Evolutionary conservation across 2,113 vertebrate species (phyloP).

Genomic region (Thomomys bottae): DNA sequence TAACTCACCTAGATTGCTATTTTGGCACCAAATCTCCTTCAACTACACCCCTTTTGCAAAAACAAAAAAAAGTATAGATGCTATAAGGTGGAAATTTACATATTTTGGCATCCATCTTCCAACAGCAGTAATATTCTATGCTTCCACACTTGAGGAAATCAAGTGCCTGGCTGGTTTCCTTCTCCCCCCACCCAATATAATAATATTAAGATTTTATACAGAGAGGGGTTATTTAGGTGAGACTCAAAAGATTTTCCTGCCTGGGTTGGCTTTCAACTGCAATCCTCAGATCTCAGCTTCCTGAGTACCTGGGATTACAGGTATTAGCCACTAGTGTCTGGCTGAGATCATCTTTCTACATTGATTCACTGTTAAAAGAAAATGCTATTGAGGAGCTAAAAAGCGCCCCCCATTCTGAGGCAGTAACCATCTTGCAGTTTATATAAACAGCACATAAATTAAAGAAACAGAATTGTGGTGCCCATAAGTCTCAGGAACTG

Average conservation of each 20-base stretch:
- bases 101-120: constrained; percentile 3
- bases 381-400: no score
- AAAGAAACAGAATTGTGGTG: no score
- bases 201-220: no score
- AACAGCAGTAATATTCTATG: not conserved
- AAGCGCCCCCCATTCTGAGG: no score
- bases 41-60: not conserved
- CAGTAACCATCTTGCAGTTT: no score
- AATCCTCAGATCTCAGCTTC: not conserved
- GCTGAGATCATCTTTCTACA: no score
- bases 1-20: not conserved
- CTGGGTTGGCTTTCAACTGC: no score
- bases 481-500: no score
- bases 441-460: no score
- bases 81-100: not conserved
- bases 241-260: no score
- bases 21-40: not conserved
- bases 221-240: no score
- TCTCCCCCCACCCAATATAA: not conserved
- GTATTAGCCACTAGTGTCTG: not conserved
- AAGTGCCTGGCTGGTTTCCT: not conserved
- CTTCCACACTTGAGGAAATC: not conserved
- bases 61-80: constrained; percentile 13
- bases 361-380: no score
- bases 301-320: not conserved